These are phyloP conservation scores for Stenodema calcarata DNA, from an alignment of 2,888 invertebrate genomes.

Conservation along the genomic window DNA sequence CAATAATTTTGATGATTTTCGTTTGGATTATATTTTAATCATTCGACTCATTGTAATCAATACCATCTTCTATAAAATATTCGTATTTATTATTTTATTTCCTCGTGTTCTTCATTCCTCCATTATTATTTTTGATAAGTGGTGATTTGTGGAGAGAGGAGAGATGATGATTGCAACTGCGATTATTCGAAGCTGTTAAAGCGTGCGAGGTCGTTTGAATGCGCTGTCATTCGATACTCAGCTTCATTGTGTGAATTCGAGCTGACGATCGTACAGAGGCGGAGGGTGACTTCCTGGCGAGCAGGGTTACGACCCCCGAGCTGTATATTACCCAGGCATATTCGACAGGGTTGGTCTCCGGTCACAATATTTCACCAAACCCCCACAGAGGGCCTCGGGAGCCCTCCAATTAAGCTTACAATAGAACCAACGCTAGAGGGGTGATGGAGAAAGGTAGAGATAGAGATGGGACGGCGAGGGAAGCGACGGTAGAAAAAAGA, in stretches of 20 bases:
- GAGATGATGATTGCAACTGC: not conserved
- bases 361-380: constrained; percentile 48
- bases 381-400: constrained; percentile 4
- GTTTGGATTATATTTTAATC: no score
- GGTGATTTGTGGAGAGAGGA: no score
- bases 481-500: not conserved
- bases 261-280: constrained; percentile 11
- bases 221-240: constrained; percentile 24
- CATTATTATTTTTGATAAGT: no score
- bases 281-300: constrained; percentile 29
- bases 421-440: not conserved
- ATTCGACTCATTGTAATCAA: no score
- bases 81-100: no score
- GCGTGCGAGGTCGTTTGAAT: constrained; percentile 33
- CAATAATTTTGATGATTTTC: no score
- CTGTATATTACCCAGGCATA: constrained; percentile 40
- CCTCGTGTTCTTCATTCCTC: not conserved
- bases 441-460: not conserved
- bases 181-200: constrained; percentile 15
- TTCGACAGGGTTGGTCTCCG: constrained; percentile 37
- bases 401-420: constrained; percentile 49
- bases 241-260: constrained; percentile 32
- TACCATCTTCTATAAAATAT: no score
- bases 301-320: not conserved
- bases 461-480: not conserved